Base-by-base conservation (phyloP, 2,797 vertebrate genomes). In the Microctenopoma stevenorrisi region DNA sequence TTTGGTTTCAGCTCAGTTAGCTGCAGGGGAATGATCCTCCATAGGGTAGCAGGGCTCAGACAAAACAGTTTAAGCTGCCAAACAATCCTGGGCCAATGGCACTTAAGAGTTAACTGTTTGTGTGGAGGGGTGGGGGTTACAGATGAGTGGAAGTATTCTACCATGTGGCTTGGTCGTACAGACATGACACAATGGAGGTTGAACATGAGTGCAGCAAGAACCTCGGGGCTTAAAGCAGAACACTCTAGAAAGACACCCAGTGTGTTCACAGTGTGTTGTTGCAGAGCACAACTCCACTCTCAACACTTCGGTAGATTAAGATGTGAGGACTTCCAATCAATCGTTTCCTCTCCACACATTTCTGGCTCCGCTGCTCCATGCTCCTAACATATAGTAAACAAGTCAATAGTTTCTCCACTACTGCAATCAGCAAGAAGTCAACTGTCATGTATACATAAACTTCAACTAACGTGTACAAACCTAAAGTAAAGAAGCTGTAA, bases 131-230 rank as follows among this genome's bases (percentile, higher is more conserved):
- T 28, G 49, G 52, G 47, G 38, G 37, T 18, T 53, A 61, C 11
- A 37, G 48, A 61, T 65, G 15, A 52, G 50, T 87, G 74, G 82
- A 81, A 85, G 78, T 73, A 69, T 83, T 84, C 72, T 84, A 69
- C 78, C 82, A 86, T 87, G 84, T 89, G 87, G 84, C 76, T 48
- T 92, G 76, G 78, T 70, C 66, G 68, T 46, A 28, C 22, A 63
- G 52, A 64, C 40, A 8, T 30, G 15, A 33, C 30, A 33, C 30
- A 33, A 16, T 46, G 85, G 80, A 78, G 87, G 84, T 85, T 88
- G 71, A 90, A 89, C 68, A 55, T 30, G 62, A 75, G 83, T 85
- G 76, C 87, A 89, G 82, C 76, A 67, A 66, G 72, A 75, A 81
- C 84, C 78, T 67, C 30, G 53, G 77, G 81, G 73, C 64, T 56